Conservation (phyloP, 1,140 invertebrate genomes). For the Potamilus streckersoni region DNA sequence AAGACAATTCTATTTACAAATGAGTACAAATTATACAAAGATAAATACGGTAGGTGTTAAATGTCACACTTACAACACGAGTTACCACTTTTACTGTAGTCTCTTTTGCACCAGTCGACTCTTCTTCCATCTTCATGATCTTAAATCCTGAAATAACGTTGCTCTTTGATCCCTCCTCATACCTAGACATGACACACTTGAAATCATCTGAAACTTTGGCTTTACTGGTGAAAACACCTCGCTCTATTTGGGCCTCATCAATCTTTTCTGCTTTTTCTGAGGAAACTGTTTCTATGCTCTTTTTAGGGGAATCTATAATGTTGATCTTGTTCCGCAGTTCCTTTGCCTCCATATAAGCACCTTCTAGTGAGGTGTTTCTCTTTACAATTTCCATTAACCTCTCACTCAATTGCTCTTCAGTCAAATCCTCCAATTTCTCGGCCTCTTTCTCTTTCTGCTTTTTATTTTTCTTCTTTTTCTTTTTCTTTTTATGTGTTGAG, state of each 20-base stretch:
- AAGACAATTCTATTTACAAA: no score
- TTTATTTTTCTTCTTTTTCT: slow-evolving; percentile 43
- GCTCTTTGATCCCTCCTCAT: slow-evolving; percentile 15
- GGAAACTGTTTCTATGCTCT: no score
- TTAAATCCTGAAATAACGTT: slow-evolving; percentile 32
- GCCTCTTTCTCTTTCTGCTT: slow-evolving; percentile 37
- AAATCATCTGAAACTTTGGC: slow-evolving; percentile 5
- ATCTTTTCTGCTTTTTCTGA: no score
- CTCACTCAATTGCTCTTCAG: no score
- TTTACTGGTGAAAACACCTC: not conserved
- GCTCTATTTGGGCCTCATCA: no score
- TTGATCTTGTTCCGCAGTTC: no score
- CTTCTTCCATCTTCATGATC: slow-evolving; percentile 32
- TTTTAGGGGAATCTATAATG: no score
- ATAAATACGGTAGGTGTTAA: no score
- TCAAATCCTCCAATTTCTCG: slow-evolving; percentile 4
- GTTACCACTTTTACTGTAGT: slow-evolving; percentile 28
- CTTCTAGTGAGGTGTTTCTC: slow-evolving; percentile 5
- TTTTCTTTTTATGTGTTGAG: slow-evolving; percentile 26
- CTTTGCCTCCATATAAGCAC: slow-evolving; percentile 13
- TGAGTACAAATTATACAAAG: no score
- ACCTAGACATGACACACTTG: slow-evolving; percentile 6
- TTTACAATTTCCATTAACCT: not conserved
- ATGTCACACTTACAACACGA: slow-evolving; percentile 20
- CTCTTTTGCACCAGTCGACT: slow-evolving; percentile 24